phyloP scores from a whole-genome alignment of 2,113 vertebrate genomes.

The Symphodus melops region DNA sequence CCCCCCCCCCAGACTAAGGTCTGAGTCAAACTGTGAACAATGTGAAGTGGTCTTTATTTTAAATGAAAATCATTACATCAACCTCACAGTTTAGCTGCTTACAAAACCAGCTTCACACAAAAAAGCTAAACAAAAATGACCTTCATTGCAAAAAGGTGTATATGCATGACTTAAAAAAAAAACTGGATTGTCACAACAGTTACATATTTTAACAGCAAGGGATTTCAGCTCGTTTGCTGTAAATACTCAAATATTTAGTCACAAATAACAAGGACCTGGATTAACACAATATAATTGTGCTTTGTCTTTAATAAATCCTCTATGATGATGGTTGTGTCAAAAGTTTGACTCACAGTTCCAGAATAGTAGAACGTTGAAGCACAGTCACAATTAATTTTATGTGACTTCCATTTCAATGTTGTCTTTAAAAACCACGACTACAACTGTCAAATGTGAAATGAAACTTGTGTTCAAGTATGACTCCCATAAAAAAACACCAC shows the following conservation, averaged over 20 bases:
- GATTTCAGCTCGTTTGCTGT: constrained; percentile 6
- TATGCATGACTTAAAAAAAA: not conserved
- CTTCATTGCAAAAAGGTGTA: not conserved
- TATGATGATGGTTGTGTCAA: not conserved
- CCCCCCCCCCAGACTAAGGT: too few relatives aligned
- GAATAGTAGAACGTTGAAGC: not conserved
- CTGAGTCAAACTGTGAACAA: not conserved
- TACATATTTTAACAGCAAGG: not conserved
- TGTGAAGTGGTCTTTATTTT: constrained; percentile 55
- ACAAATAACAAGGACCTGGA: not conserved
- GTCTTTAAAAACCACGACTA: not conserved
- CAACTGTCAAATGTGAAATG: not conserved
- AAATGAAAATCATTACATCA: not conserved
- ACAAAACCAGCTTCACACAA: constrained; percentile 17
- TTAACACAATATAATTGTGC: not conserved
- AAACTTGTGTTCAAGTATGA: constrained; percentile 32
- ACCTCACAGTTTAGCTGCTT: constrained; percentile 15
- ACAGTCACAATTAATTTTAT: not conserved
- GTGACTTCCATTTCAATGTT: not conserved
- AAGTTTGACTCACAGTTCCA: not conserved
- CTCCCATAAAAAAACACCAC: not conserved
- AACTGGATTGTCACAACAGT: constrained; percentile 26
- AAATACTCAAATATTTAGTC: not conserved
- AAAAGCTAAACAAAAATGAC: not conserved
- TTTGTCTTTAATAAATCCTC: not conserved